Evolutionary conservation across 2,797 vertebrate species (phyloP), one percentile per base, ranked within the genome.

Genomic region (Crossoptilon crossoptilon): DNA sequence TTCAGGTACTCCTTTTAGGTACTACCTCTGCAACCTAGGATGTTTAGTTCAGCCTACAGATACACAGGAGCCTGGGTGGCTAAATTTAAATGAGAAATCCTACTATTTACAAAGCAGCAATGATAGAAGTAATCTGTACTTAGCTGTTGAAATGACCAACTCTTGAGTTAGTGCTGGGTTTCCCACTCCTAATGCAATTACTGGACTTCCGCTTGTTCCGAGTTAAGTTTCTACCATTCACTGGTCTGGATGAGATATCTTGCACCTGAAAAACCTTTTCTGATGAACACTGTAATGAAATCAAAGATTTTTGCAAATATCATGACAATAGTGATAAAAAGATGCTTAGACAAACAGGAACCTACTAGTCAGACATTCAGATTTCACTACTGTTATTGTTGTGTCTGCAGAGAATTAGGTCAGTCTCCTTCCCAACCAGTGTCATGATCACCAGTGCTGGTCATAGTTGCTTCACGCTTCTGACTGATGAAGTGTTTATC

Each of bases 401-500:
- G 2, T 71, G 33, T 76, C 77, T 88, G 60, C 71, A 84, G 46
- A 5, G 9, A 59, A 77, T 72, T 64, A 83, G 87, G 62, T 58
- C 1, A 0, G 12, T 72, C 75, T 91, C 33, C 41, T 78, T 91
- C 70, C 33, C 81, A 88, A 74, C 15, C 62, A 83, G 18, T 53
- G 39, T 83, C 58, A 11, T n/a, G 58, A 66, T 87, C 37, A 37
- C 10, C 37, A 37, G 37, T 62, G 21, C 64, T 93, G 87, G 49
- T 77, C 62, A 27, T 46, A 63, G 89, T 84, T 76, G 64, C 33
- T 80, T 94, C 64, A 71, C 43, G 4, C 55, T 88, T 90, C 41
- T 66, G 33, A 75, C 44, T 86, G 72, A 71, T 87, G 37, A 88
- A 77, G 58, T 74, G 18, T 91, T 93, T 91, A 66, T 82, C 62